Base-by-base conservation (phyloP, 2,113 vertebrate species). In the Falcunculus frontatus region DNA sequence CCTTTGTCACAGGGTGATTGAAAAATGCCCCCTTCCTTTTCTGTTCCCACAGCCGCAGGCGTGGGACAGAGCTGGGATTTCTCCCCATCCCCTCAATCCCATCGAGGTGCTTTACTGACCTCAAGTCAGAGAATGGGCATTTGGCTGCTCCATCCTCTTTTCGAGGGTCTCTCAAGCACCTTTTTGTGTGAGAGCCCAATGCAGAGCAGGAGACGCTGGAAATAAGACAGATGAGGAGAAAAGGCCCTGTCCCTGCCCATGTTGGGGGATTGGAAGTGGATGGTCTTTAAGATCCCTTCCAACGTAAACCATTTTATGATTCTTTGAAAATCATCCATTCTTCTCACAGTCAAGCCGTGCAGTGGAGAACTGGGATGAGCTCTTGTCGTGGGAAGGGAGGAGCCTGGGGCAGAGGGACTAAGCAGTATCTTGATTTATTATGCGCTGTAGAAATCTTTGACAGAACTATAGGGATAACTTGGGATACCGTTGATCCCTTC, bases 41-140 rank as follows among this genome's bases (percentile, higher is more conserved):
- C 35, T 68, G 17, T 33, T 50, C 11, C 46, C 8, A 37, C 19
- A 53, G 53, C 53, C 62, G 49, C 6, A 29, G n/a, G 17, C 8
- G 2, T 69, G 56, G 30, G 39, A 29, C 41, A 63, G 29, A 83
- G 22, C 56, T 46, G 47, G 12, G 33, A 19, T 39, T 30, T 56
- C 32, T 76, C 15, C 35, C 49, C 0, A 0, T 23, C 9, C 62
- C 9, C 0, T 2, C 9, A 9, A 10, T 25, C 20, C 39, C 72
- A 15, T 29, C 9, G 14, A 35, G 26, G 39, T 50, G 30, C 47
- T 70, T 26, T 70, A 33, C 30, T 37, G 39, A 69, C 50, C 27
- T 41, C 18, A 25, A 4, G 0, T 42, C 37, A 79, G 42, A 26
- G 8, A 53, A 44, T 0, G 2, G 6, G 4, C 0, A 3, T 70